Evolutionary conservation across 2,888 invertebrate species (phyloP), one percentile per base, ranked within the genome.

Genomic region (Noctua fimbriata): DNA sequence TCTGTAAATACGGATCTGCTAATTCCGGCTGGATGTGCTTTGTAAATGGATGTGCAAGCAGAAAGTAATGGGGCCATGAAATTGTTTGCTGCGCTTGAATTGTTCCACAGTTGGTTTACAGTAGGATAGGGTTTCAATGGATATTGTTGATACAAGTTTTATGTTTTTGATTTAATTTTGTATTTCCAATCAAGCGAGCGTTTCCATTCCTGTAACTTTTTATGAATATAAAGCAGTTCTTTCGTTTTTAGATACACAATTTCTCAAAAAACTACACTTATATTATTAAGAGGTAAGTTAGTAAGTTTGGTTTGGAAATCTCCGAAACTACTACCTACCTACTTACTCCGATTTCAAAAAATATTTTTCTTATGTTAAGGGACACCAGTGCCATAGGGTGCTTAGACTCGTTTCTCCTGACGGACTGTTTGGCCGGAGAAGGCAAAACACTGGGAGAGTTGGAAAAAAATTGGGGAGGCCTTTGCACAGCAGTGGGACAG

Each of bases 1-100:
- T 81, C 47, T 81, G 63, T 76, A 73, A 83, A 77, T 71, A 69
- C 44, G 41, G 63, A 67, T 71, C 16, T 74, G 55, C 28, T 77
- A 52, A 80, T 84, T 80, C 58, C 69, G 60, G 32, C 49, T 77
- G 36, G n/a, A 78, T 74, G 49, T 36, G 44, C 47, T 72, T 71
- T 67, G 72, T 81, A 28, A 70, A 73, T n/a, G n/a, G n/a, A n/a
- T 24, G 55, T 36, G 60, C 70, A 63, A 65, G 82, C 73, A 49
- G 49, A 83, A 81, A 74, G 36, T 79, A 73, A 79, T 73, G 36
- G 28, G 55, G 36, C 24, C 28, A 47, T 70, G 18, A 63, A 72
- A 78, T 69, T 24, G 65, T 66, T 67, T 32, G 16, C 24, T 73
- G 58, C 60, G 55, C 18, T 71, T 65, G 44, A 52, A 72, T 79